Evolutionary conservation across 2,113 vertebrate genomes (phyloP).

Genomic region (Lucifuga dentata): DNA sequence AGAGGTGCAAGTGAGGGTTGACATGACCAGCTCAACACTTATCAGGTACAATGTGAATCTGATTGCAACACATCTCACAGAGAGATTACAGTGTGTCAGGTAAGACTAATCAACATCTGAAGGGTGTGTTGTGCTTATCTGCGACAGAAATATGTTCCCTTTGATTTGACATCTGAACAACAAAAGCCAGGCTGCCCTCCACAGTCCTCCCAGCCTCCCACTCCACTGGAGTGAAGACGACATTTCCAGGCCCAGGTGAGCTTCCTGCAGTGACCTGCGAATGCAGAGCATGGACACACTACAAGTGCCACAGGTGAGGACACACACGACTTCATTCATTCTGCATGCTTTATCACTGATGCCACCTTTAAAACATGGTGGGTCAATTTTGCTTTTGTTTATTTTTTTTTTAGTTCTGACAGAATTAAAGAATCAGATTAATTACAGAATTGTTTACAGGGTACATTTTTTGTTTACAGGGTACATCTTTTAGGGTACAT

Average conservation of each 20-base stretch:
- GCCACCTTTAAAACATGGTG: not conserved
- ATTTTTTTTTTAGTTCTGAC: not conserved
- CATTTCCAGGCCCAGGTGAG: constrained; percentile 2
- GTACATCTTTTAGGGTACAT: too few species aligned
- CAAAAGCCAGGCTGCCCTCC: not conserved
- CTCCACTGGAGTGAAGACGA: constrained; percentile 15
- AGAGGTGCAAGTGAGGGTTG: constrained; percentile 8
- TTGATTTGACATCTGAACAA: constrained; percentile 52
- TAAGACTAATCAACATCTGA: constrained; percentile 38
- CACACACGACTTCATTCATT: not conserved
- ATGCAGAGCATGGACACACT: constrained; percentile 59
- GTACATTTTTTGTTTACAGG: too few species aligned
- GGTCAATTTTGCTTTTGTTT: not conserved
- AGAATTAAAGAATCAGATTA: too few species aligned
- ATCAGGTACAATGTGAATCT: constrained; percentile 48
- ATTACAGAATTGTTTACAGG: too few species aligned
- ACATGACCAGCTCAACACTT: constrained; percentile 5
- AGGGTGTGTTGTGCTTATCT: constrained; percentile 69
- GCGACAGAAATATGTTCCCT: not conserved
- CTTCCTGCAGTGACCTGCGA: constrained; percentile 23
- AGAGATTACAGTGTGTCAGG: constrained; percentile 40
- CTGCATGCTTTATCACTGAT: not conserved
- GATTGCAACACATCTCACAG: constrained; percentile 53
- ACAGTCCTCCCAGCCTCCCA: constrained; percentile 5
- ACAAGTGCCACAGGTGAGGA: constrained; percentile 60